Evolutionary conservation across 2,888 invertebrate species (phyloP).

Genomic region (Eilema depressum): DNA sequence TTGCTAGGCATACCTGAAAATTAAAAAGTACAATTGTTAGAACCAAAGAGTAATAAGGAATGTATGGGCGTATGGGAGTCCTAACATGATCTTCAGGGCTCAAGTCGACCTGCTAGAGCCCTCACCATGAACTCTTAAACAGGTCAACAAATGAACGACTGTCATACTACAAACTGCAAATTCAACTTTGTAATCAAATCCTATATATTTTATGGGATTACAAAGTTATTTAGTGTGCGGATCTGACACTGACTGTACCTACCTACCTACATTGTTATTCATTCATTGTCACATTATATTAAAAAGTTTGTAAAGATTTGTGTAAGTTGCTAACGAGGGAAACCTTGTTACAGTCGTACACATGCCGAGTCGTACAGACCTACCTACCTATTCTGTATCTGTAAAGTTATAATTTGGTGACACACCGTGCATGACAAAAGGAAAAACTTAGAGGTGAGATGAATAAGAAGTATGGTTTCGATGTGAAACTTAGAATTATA

Average conservation of each 20-base stretch:
- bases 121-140: too few species aligned
- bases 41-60: not conserved
- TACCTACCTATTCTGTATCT: not conserved
- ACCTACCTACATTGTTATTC: not conserved
- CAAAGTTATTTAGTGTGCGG: too few species aligned
- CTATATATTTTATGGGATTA: too few species aligned
- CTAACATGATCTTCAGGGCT: too few species aligned
- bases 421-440: not conserved
- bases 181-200: too few species aligned
- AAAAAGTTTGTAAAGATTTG: constrained; percentile 3
- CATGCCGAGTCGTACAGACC: not conserved
- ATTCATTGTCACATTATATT: not conserved
- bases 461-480: not conserved
- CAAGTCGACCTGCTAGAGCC: too few species aligned
- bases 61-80: too few species aligned
- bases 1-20: constrained; percentile 76
- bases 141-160: too few species aligned
- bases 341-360: not conserved
- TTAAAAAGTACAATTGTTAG: not conserved
- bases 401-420: not conserved
- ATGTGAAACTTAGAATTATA: not conserved
- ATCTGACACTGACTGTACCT: too few species aligned
- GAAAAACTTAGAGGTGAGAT: not conserved
- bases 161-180: too few species aligned
- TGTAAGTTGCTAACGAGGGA: not conserved